Evolutionary conservation across 2,113 vertebrate genomes (phyloP), one percentile per base, ranked within the genome.

Genomic region (Chlamydotis undulata): DNA sequence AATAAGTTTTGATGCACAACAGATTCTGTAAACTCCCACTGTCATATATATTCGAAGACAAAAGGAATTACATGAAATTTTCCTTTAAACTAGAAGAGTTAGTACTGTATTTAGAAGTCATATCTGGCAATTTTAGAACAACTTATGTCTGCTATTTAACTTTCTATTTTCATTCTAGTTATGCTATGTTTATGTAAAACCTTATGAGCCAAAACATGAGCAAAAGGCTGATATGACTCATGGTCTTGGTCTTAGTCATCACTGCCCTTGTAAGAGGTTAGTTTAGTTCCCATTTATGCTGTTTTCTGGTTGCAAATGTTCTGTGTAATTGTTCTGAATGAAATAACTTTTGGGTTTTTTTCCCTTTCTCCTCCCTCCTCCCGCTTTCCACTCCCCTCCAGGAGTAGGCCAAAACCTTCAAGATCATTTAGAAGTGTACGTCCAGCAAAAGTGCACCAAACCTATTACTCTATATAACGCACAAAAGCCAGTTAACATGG

Each of bases 351-450:
- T 43, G 41, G 41, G 12, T 15, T 28, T 94, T 55, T 7, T 26
- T 10, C 0, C 18, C 11, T 52, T 93, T 77, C 41, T 77, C n/a
- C 23, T 83, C 68, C 26, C 16, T 63, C 4, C 3, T 13, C 2
- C 9, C 6, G 5, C 4, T 77, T 87, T 74, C 18, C 19, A 9
- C 5, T 37, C 6, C 28, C 3, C 41, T 21, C 25, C 89, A 99
- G 99, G 99, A 77, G 99, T 99, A 45, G 99, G 99, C 69, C 98
- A 98, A 94, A 99, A 99, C 97, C 98, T 99, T 49, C 99, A 99
- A 90, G 99, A 99, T 95, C 99, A 99, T 95, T 97, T 99, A 94
- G 99, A 99, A 97, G 82, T 99, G 18, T 99, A 99, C 2, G 56
- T 99, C 33, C 99, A 99, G 96, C 99, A 99, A 41, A 98, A 98